Base-by-base conservation (phyloP, 2,888 invertebrate species). In the Caenorhabditis macrosperma region DNA sequence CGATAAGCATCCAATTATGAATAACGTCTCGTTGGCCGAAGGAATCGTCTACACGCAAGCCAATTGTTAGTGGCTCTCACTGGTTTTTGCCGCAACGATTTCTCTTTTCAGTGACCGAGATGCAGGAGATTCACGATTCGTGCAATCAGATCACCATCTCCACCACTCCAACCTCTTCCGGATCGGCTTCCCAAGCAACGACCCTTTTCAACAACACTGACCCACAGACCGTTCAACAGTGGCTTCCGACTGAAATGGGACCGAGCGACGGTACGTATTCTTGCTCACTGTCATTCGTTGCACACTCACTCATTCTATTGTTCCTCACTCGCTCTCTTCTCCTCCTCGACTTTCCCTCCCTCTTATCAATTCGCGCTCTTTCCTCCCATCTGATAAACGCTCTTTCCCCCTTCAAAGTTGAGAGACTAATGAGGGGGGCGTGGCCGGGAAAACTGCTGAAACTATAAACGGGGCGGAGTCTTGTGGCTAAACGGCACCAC, bases 21-120 rank as follows among this genome's bases (percentile, higher is more conserved):
- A 82, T 54, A 81, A 85, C 44, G 81, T 81, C 22, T 79, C 79
- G 10, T 48, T 85, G 44, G 26, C 78, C 1, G 78, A 83, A 24
- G 83, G 60, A 6, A 71, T 82, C 33, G 74, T 78, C 26, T 81
- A 77, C 54, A 78, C 75, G 7, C 67, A 64, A 4, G 60, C 72
- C 22, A 85, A 85, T 30, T 44, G 84, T 84, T 59, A 76, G 71
- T 52, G 20, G 12, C 1, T 20, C 44, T 17, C 5, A 15, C 22
- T 17, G 24, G 48, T 22, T 12, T 52, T 28, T n/a, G 15, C 38
- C 2, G 33, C 10, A 3, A 33, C 22, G 6, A 52, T 26, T 55
- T 33, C 28, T 35, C 17, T 12, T 66, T 80, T 52, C 72, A 81
- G 81, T 78, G 46, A 82, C 82, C 24, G 82, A 82, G 24, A 50